Conservation (phyloP, 2,888 invertebrate species). For the Aelia acuminata region DNA sequence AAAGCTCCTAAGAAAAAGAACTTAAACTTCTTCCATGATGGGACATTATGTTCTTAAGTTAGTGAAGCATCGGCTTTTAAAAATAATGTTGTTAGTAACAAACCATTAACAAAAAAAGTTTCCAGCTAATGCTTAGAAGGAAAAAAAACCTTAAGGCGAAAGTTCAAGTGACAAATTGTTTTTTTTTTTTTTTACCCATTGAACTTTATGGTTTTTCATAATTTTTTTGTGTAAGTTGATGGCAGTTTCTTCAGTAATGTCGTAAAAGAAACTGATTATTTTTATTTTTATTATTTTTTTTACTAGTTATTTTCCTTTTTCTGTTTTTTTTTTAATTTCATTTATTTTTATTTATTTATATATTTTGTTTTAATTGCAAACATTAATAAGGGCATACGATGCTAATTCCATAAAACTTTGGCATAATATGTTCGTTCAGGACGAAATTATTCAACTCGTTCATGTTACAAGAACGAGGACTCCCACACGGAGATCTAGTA, state of each 20-base stretch:
- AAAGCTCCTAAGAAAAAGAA: background rate
- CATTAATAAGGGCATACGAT: too few relatives aligned
- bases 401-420: too few relatives aligned
- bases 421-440: background rate
- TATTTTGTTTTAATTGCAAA: too few relatives aligned
- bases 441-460: background rate
- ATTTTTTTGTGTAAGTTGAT: too few relatives aligned
- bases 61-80: background rate
- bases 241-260: too few relatives aligned
- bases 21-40: background rate
- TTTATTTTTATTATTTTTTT: too few relatives aligned
- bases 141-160: background rate
- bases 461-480: background rate
- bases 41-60: background rate
- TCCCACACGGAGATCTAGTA: background rate
- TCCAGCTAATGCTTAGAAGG: background rate
- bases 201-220: background rate
- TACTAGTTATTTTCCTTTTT: too few relatives aligned
- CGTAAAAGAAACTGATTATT: too few relatives aligned
- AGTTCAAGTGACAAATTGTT: background rate
- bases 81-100: background rate
- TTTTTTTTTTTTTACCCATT: background rate
- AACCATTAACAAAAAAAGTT: background rate
- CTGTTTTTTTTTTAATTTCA: too few relatives aligned
- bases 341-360: too few relatives aligned